A percentile compares a stretch with the other conserved stretches of the same genome.
phyloP scores from a whole-genome alignment of 1,140 invertebrate genomes.

The Sinonovacula constricta region DNA sequence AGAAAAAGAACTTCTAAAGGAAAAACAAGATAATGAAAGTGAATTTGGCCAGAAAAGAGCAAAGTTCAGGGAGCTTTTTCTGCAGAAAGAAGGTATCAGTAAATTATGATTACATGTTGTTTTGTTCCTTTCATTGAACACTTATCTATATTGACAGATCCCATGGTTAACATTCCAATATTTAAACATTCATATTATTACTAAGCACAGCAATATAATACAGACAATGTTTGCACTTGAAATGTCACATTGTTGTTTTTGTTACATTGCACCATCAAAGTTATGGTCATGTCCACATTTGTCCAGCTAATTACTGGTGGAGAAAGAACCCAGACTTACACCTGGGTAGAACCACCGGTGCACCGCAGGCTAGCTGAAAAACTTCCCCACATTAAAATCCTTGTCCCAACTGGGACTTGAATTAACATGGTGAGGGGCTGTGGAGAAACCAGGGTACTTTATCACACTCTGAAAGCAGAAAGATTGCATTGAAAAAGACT shows the following conservation, averaged over 20 bases:
- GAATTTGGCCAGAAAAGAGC: constrained; percentile 94
- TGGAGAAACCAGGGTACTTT: too few relatives aligned
- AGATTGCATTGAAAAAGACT: neutral
- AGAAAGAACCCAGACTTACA: too few relatives aligned
- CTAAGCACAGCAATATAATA: neutral
- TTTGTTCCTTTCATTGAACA: too few relatives aligned
- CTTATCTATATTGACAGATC: neutral
- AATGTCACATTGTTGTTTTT: neutral
- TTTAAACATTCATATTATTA: neutral
- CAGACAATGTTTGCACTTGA: neutral
- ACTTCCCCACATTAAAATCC: too few relatives aligned
- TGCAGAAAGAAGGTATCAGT: constrained; percentile 91
- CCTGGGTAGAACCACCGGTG: too few relatives aligned
- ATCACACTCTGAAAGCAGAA: too few relatives aligned
- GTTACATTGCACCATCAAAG: neutral
- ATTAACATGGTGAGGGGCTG: too few relatives aligned
- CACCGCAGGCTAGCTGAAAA: too few relatives aligned
- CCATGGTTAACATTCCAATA: neutral
- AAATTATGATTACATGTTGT: neutral
- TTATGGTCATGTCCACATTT: too few relatives aligned
- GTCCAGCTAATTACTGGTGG: too few relatives aligned
- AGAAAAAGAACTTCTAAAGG: constrained; percentile 54
- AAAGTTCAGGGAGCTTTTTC: constrained; percentile 93
- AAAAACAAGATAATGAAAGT: constrained; percentile 82
- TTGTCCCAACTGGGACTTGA: too few relatives aligned